Evolutionary conservation across 2,888 invertebrate genomes (phyloP).

Genomic region (Drosophila niveifrons): DNA sequence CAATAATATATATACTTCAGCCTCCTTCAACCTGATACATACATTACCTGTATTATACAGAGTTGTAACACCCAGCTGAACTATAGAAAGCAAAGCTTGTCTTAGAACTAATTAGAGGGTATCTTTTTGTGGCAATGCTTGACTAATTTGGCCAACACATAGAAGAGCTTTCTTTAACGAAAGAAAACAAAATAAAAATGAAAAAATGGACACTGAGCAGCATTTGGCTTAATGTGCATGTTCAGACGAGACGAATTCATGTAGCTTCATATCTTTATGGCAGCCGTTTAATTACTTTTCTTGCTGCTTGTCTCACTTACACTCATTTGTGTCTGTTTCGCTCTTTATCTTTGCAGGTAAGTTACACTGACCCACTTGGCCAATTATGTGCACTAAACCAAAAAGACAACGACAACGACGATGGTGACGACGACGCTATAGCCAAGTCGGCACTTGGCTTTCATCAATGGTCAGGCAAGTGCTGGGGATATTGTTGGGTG

Average conservation of each 20-base stretch:
- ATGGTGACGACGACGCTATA: neutral
- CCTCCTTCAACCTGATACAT: no score
- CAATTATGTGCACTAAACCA: constrained; percentile 59
- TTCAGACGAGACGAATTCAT: constrained; percentile 53
- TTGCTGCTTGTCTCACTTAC: constrained; percentile 23
- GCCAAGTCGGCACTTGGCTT: constrained; percentile 54
- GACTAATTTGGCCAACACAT: constrained; percentile 8
- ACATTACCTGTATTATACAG: no score
- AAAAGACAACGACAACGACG: neutral
- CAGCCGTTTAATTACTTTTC: constrained; percentile 67
- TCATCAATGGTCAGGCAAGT: constrained; percentile 59
- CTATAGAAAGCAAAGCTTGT: constrained; percentile 4
- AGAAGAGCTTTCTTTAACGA: constrained; percentile 30
- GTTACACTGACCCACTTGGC: constrained; percentile 73
- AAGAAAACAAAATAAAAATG: no score
- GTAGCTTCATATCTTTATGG: constrained; percentile 51
- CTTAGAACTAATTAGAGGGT: constrained; percentile 19
- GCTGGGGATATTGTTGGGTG: constrained; percentile 34
- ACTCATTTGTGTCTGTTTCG: constrained; percentile 13
- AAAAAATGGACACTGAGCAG: constrained; percentile 7
- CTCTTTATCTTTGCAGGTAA: constrained; percentile 65
- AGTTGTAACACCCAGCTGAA: no score
- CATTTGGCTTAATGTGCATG: constrained; percentile 43
- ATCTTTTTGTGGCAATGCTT: constrained; percentile 11
- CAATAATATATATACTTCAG: no score